These are phyloP conservation scores for Aegithalos caudatus DNA, from an alignment of 2,113 vertebrate species.

Conservation along the genomic window DNA sequence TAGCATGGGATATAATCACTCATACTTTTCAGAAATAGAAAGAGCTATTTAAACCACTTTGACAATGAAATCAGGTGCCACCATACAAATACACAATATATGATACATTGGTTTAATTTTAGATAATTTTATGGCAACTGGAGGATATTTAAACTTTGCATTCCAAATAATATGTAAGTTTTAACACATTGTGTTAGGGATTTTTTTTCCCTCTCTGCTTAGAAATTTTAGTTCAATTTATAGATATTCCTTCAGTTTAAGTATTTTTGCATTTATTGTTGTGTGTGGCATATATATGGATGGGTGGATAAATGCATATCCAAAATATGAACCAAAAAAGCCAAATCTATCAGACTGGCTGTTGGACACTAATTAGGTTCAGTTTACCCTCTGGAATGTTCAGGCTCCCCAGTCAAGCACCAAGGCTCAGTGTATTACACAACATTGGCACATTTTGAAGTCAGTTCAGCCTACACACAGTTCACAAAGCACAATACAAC, in stretches of 20 bases:
- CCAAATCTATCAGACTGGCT: background rate
- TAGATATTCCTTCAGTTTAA: background rate
- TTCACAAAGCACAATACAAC: background rate
- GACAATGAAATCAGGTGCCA: background rate
- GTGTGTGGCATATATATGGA: background rate
- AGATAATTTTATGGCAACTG: background rate
- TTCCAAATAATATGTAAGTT: background rate
- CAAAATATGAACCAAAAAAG: background rate
- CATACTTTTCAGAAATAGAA: background rate
- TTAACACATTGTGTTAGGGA: background rate
- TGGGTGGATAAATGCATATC: background rate
- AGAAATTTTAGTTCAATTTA: background rate
- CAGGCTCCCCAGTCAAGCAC: background rate
- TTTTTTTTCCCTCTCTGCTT: background rate
- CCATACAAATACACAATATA: background rate
- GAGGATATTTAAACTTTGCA: background rate
- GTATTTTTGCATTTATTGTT: background rate
- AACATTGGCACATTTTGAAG: background rate
- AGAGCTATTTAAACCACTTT: background rate
- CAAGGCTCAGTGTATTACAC: background rate
- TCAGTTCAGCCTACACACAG: background rate
- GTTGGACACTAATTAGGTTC: background rate
- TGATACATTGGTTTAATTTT: background rate
- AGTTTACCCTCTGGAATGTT: background rate
- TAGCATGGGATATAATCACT: background rate